Percentiles rank a stretch among this genome's conserved stretches.
These are phyloP conservation scores for Rhadina sibilatrix DNA, from an alignment of 2,113 vertebrate genomes.

Conservation along the genomic window DNA sequence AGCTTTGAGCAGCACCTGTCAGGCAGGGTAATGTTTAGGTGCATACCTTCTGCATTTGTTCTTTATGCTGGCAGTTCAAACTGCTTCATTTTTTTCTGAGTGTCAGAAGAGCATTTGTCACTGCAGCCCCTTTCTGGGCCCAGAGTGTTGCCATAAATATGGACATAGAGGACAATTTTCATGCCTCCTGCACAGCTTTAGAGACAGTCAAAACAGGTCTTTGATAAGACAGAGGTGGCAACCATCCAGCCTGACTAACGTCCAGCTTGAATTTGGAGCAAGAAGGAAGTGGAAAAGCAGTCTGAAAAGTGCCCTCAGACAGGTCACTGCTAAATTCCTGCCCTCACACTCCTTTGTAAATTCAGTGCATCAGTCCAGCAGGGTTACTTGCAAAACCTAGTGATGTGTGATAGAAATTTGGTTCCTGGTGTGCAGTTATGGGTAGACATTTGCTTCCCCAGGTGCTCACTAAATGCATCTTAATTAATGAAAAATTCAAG, in stretches of 20 bases:
- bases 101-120: not conserved
- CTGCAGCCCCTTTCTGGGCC: not conserved
- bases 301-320: not conserved
- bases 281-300: not conserved
- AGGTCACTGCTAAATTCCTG: not conserved
- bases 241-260: not conserved
- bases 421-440: not conserved
- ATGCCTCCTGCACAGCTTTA: conserved; percentile 12
- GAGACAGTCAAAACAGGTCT: conserved; percentile 31
- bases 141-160: not conserved
- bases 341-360: not conserved
- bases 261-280: not conserved
- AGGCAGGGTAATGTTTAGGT: not conserved
- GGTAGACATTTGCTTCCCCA: not conserved
- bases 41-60: not conserved
- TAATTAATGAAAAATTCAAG: not conserved
- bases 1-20: not conserved
- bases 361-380: not conserved
- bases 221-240: conserved; percentile 16
- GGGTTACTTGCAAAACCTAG: not conserved
- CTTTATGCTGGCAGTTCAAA: not conserved
- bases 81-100: not conserved
- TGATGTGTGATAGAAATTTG: not conserved
- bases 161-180: not conserved
- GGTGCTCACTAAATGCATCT: not conserved